These are phyloP conservation scores for Nematopogon swammerdamellus DNA, from an alignment of 2,888 invertebrate species.

Conservation along the genomic window DNA sequence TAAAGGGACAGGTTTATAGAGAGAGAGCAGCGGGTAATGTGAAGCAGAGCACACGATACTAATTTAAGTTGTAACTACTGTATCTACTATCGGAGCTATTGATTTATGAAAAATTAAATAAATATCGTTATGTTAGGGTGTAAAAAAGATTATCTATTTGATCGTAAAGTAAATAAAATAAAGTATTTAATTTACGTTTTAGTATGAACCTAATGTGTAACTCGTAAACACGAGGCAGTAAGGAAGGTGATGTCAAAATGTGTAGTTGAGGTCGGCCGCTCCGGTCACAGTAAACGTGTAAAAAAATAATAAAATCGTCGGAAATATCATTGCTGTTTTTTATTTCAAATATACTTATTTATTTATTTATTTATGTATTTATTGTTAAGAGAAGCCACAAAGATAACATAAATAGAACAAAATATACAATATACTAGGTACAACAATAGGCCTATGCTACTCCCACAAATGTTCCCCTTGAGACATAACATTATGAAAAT, in stretches of 20 bases:
- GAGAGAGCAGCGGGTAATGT: no score
- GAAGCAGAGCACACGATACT: not conserved
- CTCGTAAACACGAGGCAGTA: conserved; percentile 18
- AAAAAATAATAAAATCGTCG: not conserved
- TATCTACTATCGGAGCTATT: not conserved
- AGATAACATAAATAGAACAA: no score
- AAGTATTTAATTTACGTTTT: conserved; percentile 53
- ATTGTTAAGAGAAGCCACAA: no score
- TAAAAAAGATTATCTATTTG: conserved; percentile 59
- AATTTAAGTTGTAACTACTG: not conserved
- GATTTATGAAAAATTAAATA: conserved; percentile 27
- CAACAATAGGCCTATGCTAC: no score
- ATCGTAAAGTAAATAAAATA: conserved; percentile 47
- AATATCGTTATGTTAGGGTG: conserved; percentile 52
- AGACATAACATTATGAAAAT: no score
- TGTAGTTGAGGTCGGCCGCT: not conserved
- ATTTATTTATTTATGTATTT: no score
- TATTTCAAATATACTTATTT: no score
- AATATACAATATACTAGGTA: no score
- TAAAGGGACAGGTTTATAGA: no score
- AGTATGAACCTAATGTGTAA: conserved; percentile 53
- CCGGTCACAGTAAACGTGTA: not conserved
- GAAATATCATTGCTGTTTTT: not conserved
- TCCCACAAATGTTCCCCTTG: no score
- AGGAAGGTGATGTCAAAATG: no score